A percentile compares a stretch with the other conserved stretches of the same genome.
phyloP scores from a whole-genome alignment of 92 coral and sea anemone species.

The Hydrozoanthus gracilis region DNA sequence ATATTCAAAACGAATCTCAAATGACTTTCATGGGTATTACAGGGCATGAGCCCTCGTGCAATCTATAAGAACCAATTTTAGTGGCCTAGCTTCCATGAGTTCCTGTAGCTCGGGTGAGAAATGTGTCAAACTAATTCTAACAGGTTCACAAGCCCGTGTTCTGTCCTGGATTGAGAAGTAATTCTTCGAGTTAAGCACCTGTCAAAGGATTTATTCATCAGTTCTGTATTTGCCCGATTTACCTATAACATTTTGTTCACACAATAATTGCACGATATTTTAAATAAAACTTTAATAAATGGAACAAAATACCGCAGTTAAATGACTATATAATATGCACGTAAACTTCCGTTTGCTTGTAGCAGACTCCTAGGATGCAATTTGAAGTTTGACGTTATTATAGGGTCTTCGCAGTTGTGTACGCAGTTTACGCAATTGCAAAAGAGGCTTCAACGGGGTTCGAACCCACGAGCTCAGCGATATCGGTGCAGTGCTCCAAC shows the following conservation, averaged over 20 bases:
- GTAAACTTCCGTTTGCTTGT: background rate
- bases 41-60: background rate
- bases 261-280: background rate
- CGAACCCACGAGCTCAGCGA: too few species aligned
- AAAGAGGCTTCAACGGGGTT: background rate
- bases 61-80: background rate
- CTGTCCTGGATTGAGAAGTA: background rate
- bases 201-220: background rate
- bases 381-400: background rate
- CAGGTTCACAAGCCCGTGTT: background rate
- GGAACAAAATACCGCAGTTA: background rate
- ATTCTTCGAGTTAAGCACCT: background rate
- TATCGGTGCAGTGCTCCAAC: too few species aligned
- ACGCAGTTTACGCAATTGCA: background rate
- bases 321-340: background rate
- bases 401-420: background rate
- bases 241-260: constrained; percentile 1
- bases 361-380: background rate
- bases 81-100: constrained; percentile 7
- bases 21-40: constrained; percentile 1
- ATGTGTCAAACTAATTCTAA: background rate
- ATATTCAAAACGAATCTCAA: constrained; percentile 1
- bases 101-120: constrained; percentile 10
- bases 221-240: background rate
- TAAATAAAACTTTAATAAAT: background rate